Conservation (phyloP, 2,888 invertebrate species). For the Drosophila pseudotalamancana region DNA sequence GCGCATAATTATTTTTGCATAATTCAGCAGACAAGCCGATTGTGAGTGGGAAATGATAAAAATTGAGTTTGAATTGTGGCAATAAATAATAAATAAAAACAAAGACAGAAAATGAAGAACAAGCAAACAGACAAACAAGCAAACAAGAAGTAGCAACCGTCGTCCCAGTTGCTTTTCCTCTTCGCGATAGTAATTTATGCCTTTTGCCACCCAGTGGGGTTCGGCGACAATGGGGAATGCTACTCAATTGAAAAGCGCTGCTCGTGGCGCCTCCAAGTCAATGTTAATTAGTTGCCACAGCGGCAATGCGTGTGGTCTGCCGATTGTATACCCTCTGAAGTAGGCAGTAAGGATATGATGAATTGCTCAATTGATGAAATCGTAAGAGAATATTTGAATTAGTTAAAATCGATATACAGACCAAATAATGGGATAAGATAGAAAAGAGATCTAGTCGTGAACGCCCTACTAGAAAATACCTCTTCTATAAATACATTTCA, state of each 20-base stretch:
- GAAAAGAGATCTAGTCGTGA: too few species aligned
- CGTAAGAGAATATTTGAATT: too few species aligned
- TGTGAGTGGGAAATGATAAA: slow-evolving; percentile 67
- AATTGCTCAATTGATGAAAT: not conserved
- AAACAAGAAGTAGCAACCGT: slow-evolving; percentile 11
- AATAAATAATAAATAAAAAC: slow-evolving; percentile 50
- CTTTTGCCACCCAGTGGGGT: slow-evolving; percentile 46
- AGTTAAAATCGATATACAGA: too few species aligned
- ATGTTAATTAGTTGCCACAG: slow-evolving; percentile 48
- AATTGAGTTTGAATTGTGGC: slow-evolving; percentile 76
- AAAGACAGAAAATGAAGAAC: slow-evolving; percentile 4
- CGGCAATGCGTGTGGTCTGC: slow-evolving; percentile 12
- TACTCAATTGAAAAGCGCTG: slow-evolving; percentile 60
- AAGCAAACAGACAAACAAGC: slow-evolving; percentile 10
- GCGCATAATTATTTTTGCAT: slow-evolving; percentile 80
- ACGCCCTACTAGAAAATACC: too few species aligned
- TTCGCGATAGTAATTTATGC: slow-evolving; percentile 64
- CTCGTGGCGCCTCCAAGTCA: slow-evolving; percentile 52
- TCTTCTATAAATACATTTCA: too few species aligned
- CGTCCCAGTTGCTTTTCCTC: not conserved
- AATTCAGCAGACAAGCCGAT: slow-evolving; percentile 61
- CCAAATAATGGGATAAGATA: too few species aligned
- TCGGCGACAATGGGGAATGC: slow-evolving; percentile 37
- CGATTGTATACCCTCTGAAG: not conserved
- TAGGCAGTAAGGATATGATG: not conserved